Conservation (phyloP, 2,888 invertebrate species). For the Scotopteryx bipunctaria region DNA sequence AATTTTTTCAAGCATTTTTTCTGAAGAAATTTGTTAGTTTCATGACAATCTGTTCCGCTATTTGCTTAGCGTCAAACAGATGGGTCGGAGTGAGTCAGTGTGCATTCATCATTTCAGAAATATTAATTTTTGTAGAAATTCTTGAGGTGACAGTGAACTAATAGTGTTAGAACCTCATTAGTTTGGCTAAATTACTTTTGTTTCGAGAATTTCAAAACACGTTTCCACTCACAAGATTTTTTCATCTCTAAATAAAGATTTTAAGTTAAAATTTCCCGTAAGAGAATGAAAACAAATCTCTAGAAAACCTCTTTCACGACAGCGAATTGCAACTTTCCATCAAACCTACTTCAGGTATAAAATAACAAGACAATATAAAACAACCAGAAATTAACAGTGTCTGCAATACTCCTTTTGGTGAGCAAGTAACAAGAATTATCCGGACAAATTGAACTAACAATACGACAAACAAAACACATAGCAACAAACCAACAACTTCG, state of each 20-base stretch:
- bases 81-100: slow-evolving; percentile 48
- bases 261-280: no score
- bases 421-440: neutral
- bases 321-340: no score
- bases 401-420: no score
- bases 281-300: no score
- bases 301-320: no score
- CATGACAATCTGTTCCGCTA: slow-evolving; percentile 82
- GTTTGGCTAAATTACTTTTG: slow-evolving; percentile 11
- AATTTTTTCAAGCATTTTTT: slow-evolving; percentile 71
- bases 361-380: no score
- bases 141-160: slow-evolving; percentile 55
- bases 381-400: no score
- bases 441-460: slow-evolving; percentile 5
- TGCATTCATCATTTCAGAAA: slow-evolving; percentile 70
- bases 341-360: no score
- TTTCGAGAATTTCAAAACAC: neutral
- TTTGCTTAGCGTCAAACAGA: slow-evolving; percentile 80
- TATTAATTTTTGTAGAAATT: slow-evolving; percentile 62
- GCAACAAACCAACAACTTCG: slow-evolving; percentile 61
- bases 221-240: no score
- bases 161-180: slow-evolving; percentile 53
- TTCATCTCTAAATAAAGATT: no score
- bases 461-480: slow-evolving; percentile 41
- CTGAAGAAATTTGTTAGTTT: slow-evolving; percentile 75